Percentiles rank a stretch among this genome's conserved stretches.
phyloP scores from a whole-genome alignment of 2,113 vertebrate genomes.

The Capra hircus region DNA sequence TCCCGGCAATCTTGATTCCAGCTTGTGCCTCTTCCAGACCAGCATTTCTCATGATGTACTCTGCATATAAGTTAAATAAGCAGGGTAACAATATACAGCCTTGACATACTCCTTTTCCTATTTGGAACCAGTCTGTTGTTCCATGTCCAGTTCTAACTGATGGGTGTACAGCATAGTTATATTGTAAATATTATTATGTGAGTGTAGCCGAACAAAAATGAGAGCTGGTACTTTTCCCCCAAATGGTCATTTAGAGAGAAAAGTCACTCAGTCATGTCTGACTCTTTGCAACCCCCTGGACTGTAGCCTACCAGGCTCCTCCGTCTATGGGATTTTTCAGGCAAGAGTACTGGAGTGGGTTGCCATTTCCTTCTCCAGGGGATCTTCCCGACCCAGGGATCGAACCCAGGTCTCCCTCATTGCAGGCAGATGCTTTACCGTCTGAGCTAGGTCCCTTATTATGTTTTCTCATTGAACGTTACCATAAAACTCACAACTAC shows the following conservation, averaged over 20 bases:
- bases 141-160: no score
- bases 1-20: no score
- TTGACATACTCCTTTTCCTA: no score
- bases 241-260: background rate
- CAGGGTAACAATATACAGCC: no score
- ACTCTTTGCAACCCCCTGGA: background rate
- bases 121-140: no score
- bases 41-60: no score
- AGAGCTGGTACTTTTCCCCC: background rate
- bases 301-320: background rate
- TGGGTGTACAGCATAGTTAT: background rate
- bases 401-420: background rate
- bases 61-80: no score
- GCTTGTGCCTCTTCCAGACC: no score
- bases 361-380: background rate
- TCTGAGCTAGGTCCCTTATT: background rate
- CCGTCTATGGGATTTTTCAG: background rate
- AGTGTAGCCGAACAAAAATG: no score
- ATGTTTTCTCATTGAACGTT: background rate
- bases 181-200: background rate
- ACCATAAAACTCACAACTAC: background rate
- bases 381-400: background rate
- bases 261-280: background rate
- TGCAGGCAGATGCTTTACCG: background rate
- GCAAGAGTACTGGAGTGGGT: background rate